phyloP scores from a whole-genome alignment of 2,888 invertebrate genomes.

The Volucella bombylans region DNA sequence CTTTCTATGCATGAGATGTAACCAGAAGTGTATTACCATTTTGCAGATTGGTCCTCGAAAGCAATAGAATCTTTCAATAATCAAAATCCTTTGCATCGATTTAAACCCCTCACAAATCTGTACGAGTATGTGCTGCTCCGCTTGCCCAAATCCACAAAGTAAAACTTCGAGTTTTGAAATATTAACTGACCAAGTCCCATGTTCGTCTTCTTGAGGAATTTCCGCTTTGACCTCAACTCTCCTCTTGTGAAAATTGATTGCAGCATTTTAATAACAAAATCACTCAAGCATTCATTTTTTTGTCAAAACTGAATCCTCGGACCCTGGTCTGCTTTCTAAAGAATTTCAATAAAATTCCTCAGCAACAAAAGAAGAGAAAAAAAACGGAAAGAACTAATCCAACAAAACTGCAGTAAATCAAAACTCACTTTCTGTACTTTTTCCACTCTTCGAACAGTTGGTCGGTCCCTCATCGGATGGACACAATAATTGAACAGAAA shows the following conservation, averaged over 20 bases:
- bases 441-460: neutral
- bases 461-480: neutral
- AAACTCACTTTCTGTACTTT: conserved; percentile 17
- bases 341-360: conserved; percentile 58
- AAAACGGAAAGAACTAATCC: neutral
- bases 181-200: no score
- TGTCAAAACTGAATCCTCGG: conserved; percentile 1
- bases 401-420: conserved; percentile 47
- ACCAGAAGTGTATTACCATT: no score
- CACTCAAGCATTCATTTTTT: conserved; percentile 28
- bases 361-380: conserved; percentile 3
- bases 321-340: conserved; percentile 32
- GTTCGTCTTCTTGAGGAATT: neutral
- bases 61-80: no score
- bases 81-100: no score
- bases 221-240: neutral
- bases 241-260: neutral
- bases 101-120: no score
- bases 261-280: conserved; percentile 25
- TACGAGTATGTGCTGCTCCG: no score
- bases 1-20: no score
- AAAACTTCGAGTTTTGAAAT: no score
- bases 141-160: no score
- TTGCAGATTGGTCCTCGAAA: no score
- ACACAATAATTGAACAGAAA: conserved; percentile 4